Conservation (phyloP, 1,140 invertebrate species). For the Rhagoletis pomonella region DNA sequence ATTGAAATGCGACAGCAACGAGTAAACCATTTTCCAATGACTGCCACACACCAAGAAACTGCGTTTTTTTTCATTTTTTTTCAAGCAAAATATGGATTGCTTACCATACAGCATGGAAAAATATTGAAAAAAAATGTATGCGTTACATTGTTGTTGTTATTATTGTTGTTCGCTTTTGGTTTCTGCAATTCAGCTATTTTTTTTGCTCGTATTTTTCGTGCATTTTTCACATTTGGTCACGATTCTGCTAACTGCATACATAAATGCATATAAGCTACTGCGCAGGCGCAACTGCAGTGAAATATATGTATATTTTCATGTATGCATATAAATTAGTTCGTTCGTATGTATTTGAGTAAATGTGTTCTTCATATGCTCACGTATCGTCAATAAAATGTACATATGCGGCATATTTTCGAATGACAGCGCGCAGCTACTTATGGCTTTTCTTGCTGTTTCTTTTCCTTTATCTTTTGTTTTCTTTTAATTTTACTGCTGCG, state of each 20-base stretch:
- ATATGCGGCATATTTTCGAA: neutral
- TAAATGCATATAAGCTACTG: neutral
- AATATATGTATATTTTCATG: neutral
- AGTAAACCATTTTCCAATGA: neutral
- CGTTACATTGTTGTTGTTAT: conserved; percentile 8
- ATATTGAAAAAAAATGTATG: conserved; percentile 4
- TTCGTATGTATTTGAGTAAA: neutral
- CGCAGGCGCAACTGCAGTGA: conserved; percentile 31
- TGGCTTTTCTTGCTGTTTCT: neutral
- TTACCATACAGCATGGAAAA: neutral
- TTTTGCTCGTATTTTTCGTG: neutral
- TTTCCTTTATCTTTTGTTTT: neutral
- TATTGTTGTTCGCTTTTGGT: neutral
- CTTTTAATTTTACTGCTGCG: neutral
- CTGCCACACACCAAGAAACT: conserved; percentile 43
- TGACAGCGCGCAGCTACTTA: conserved; percentile 2
- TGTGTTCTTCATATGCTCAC: conserved; percentile 8
- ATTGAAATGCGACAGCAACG: conserved; percentile 45
- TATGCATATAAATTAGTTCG: conserved; percentile 34
- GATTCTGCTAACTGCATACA: neutral
- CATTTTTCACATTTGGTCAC: conserved; percentile 34
- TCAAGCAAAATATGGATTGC: conserved; percentile 8
- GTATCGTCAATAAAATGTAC: neutral
- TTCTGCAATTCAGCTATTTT: neutral
- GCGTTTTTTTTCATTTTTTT: neutral